Evolutionary conservation across 1,140 invertebrate genomes (phyloP), one percentile per base, ranked within the genome.

Genomic region (Drosophila leontia): DNA sequence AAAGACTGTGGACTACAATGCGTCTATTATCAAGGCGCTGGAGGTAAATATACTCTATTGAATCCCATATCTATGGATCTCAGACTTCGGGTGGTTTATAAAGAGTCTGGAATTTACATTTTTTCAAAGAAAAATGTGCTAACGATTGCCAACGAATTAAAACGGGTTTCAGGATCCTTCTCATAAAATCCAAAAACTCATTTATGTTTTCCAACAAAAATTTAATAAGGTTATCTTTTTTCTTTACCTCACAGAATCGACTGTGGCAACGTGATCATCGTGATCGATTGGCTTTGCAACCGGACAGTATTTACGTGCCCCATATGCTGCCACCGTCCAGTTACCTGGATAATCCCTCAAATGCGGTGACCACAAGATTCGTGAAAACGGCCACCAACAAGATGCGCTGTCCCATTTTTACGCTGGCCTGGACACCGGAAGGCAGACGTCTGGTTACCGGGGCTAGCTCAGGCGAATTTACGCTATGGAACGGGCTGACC

Each of bases 331-430:
- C 98, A 29, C 98, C 98, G 17, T 96, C 96, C 29, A 96, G 96
- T 90, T 97, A 98, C 91, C 94, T 96, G 47, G 97, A 99, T 92
- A 99, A 99, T 94, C 97, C 99, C 7, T 98, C 98, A 68, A 99
- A 99, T 94, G 97, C 98, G 82, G 98, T 99, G 5, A 99, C 98
- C 5, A 99, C 98, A 17, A 94, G 96, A 86, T 99, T 99, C 94
- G 98, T 99, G 2, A 97, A 99, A 93, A 98, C 98, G 34, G 99
- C 99, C 11, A 99, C 99, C 48, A 99, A 99, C 94, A 99, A 99
- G 95, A 99, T 99, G 96, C 95, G 98, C 82, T 99, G 99, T 94
- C 99, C 99, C 0, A 99, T 99, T 75, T 99, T 99, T 94, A 98
- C 98, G 91, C 96, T 99, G 92, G 98, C 98, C 8, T 99, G 99